Base-by-base conservation (phyloP, 1,140 invertebrate genomes). In the Gonatopus flavifemur region DNA sequence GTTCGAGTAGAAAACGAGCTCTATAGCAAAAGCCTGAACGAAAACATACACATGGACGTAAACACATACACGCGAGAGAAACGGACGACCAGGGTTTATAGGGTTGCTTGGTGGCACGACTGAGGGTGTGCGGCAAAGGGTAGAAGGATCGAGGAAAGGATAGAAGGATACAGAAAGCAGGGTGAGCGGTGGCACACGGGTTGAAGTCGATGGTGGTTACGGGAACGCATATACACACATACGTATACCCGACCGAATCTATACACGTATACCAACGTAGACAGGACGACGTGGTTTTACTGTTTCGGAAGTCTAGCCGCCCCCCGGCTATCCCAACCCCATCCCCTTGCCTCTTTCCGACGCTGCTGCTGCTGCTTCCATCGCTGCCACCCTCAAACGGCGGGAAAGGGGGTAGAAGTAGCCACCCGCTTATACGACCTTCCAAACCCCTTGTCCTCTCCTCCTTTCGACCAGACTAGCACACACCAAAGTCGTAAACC, bases 231-330 rank as follows among this genome's bases (percentile, higher is more conserved):
- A 67, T 59, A 67, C 55, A n/a, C n/a, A n/a, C n/a, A n/a, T n/a
- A n/a, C n/a, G n/a, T n/a, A n/a, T n/a, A n/a, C n/a, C n/a, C n/a
- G n/a, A n/a, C n/a, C n/a, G n/a, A n/a, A n/a, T n/a, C n/a, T n/a
- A n/a, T n/a, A n/a, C n/a, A n/a, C n/a, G n/a, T n/a, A n/a, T n/a
- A n/a, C n/a, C n/a, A n/a, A n/a, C n/a, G n/a, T n/a, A n/a, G n/a
- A n/a, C n/a, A n/a, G n/a, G n/a, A n/a, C 53, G 50, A 57, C 57
- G 53, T 50, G 63, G 62, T 72, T 70, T 70, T 70, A 73, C 67
- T 69, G 66, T 73, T 70, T 73, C 69, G 64, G 69, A 72, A 72
- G 65, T 73, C 69, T 69, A 65, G 61, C 63, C 62, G 50, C 60
- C 62, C 56, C 64, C 55, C 59, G 67, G 64, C 64, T 61, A 62